phyloP scores from a whole-genome alignment of 2,888 invertebrate genomes.

The Lypha dubia region DNA sequence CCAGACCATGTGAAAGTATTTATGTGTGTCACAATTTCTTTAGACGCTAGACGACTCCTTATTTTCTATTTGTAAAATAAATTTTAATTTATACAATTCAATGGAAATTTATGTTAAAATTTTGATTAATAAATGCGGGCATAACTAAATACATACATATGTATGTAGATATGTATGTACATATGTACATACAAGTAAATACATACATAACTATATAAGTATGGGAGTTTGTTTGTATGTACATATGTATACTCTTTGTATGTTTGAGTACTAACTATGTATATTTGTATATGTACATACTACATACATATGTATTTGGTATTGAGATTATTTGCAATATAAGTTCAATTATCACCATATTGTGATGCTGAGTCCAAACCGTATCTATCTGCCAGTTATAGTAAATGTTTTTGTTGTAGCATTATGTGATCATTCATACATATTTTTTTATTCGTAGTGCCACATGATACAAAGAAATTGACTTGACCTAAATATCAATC shows the following conservation, averaged over 20 bases:
- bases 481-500: constrained; percentile 57
- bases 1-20: constrained; percentile 61
- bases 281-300: too few relatives aligned
- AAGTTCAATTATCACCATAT: constrained; percentile 55
- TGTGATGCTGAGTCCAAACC: constrained; percentile 51
- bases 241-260: neutral
- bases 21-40: constrained; percentile 63
- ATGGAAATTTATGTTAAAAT: constrained; percentile 65
- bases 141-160: constrained; percentile 16
- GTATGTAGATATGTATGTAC: neutral
- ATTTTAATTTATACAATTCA: constrained; percentile 66
- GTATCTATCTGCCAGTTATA: constrained; percentile 11
- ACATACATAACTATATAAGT: neutral
- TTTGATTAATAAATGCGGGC: constrained; percentile 64
- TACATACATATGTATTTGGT: too few relatives aligned
- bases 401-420: neutral
- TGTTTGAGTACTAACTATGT: constrained; percentile 20
- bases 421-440: too few relatives aligned
- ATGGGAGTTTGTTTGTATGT: neutral
- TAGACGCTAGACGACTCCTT: constrained; percentile 54
- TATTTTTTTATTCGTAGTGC: neutral
- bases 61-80: constrained; percentile 58
- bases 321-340: constrained; percentile 58
- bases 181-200: neutral
- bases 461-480: constrained; percentile 23